Base-by-base conservation (phyloP, 1,140 invertebrate genomes). In the Anthonomus grandis region DNA sequence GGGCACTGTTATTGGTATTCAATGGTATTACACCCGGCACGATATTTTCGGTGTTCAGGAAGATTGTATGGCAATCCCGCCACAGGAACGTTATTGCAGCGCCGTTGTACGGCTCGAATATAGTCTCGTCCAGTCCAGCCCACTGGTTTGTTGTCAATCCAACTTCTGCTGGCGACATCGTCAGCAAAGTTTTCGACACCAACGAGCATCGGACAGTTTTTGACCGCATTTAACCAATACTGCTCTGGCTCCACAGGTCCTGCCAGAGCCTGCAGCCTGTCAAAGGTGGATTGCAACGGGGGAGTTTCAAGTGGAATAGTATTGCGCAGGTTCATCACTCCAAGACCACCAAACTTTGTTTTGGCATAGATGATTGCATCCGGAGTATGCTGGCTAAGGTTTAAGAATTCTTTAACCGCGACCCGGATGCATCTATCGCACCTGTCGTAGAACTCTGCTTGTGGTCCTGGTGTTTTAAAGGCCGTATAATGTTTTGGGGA, bases 401-500 rank as follows among this genome's bases (percentile, higher is more conserved):
- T n/a, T n/a, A n/a, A n/a, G n/a, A n/a, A n/a, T n/a, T n/a, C n/a
- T n/a, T n/a, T n/a, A n/a, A n/a, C n/a, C n/a, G n/a, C n/a, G n/a
- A n/a, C 18, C 25, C 44, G 31, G 9, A 67, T 51, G 2, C 65
- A 8, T 15, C 61, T 13, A 42, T 65, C 60, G 0, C n/a, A 48
- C 51, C 15, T 62, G 57, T 0, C 27, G 5, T 0, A 64, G 44
- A 9, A 10, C 23, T 2, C 31, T 25, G 0, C 5, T 44, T 2
- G 59, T 57, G 3, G 60, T 47, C n/a, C n/a, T 10, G 2, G 58
- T 48, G 22, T 52, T 57, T 37, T 66, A 63, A 0, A 64, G 49
- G 0, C 45, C 52, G 24, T 64, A 57, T 23, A 42, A 23, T 0
- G 64, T 27, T 9, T 46, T 23, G 0, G 65, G 64, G 13, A 63